phyloP scores from a whole-genome alignment of 2,797 vertebrate genomes.

The Accipiter fasciatus region DNA sequence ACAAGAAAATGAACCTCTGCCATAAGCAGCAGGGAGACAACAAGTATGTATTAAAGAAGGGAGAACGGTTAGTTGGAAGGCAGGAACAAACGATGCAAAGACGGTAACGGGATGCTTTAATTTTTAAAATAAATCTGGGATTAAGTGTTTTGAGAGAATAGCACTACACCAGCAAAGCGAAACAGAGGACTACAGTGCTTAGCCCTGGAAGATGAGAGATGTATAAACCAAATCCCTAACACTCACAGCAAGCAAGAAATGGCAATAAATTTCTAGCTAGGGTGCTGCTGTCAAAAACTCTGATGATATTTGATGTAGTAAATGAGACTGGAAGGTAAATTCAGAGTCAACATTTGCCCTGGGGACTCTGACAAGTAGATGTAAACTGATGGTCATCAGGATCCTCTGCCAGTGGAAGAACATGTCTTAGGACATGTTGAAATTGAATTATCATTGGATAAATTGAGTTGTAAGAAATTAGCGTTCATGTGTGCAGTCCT shows the following conservation, averaged over 20 bases:
- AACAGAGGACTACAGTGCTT: neutral
- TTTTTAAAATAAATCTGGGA: neutral
- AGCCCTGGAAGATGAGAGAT: neutral
- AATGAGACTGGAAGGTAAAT: conserved; percentile 23
- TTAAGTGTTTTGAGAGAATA: neutral
- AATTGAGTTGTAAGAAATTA: conserved; percentile 18
- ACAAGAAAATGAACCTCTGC: neutral
- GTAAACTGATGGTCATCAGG: conserved; percentile 2
- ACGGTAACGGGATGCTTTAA: neutral
- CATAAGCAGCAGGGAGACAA: neutral
- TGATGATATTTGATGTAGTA: neutral
- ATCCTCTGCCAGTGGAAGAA: neutral
- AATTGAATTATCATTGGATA: conserved; percentile 16
- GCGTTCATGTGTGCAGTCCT: neutral
- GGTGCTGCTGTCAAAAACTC: neutral
- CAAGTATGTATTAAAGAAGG: neutral
- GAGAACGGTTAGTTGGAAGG: neutral
- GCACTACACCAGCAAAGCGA: neutral
- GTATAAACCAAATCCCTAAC: neutral
- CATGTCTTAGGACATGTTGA: neutral
- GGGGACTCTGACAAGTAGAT: conserved; percentile 5
- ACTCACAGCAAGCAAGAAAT: neutral
- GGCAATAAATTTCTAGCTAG: neutral
- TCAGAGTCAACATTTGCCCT: neutral
- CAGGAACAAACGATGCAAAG: neutral